Evolutionary conservation across 1,140 invertebrate genomes (phyloP).

Genomic region (Aethina tumida): DNA sequence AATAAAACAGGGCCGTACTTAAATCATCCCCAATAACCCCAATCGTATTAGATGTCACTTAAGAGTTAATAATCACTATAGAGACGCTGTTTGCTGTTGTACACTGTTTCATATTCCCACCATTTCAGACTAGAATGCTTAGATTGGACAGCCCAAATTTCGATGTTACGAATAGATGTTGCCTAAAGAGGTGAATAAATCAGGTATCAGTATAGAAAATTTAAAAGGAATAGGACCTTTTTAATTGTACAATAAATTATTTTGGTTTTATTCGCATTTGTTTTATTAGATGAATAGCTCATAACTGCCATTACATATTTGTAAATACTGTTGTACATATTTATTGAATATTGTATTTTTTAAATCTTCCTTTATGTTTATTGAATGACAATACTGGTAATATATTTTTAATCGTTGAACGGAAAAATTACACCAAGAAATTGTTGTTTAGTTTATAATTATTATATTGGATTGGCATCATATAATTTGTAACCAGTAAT

Average conservation of each 20-base stretch:
- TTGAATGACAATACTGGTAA: conserved; percentile 8
- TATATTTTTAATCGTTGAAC: neutral
- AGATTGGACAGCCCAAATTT: too few species aligned
- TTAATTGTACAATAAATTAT: neutral
- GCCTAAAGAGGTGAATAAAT: neutral
- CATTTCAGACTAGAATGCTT: too few species aligned
- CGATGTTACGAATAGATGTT: too few species aligned
- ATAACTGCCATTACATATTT: conserved; percentile 16
- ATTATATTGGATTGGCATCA: neutral
- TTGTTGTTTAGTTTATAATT: conserved; percentile 3
- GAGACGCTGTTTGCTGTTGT: too few species aligned
- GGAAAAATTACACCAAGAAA: neutral
- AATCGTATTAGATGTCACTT: too few species aligned
- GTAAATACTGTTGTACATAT: conserved; percentile 11
- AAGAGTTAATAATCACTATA: too few species aligned
- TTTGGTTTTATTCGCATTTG: conserved; percentile 3
- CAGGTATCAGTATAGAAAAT: neutral
- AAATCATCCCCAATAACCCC: too few species aligned
- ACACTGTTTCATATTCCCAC: too few species aligned
- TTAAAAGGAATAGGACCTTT: neutral
- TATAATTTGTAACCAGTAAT: conserved; percentile 5
- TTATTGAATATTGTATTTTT: conserved; percentile 8
- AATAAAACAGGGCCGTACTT: too few species aligned
- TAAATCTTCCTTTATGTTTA: conserved; percentile 6
- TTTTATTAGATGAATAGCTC: conserved; percentile 11